These are phyloP conservation scores for Pteronotus mesoamericanus DNA, from an alignment of 2,797 vertebrate species.

Conservation along the genomic window DNA sequence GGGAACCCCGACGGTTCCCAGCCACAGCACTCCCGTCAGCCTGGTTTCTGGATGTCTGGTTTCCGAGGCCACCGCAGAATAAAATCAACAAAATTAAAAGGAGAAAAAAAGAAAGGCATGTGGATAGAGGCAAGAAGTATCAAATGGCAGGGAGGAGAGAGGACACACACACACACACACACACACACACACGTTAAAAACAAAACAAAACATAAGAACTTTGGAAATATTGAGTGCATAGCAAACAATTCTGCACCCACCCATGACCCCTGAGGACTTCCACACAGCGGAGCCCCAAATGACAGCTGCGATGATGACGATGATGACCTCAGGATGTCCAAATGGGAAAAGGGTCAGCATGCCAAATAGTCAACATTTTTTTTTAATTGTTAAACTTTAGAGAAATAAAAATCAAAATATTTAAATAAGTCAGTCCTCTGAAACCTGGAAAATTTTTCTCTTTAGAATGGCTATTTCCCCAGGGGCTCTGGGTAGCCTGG, in stretches of 20 bases:
- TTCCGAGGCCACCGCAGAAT: background rate
- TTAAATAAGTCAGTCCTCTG: background rate
- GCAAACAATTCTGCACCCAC: background rate
- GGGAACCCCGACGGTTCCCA: accelerated
- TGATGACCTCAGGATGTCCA: too few relatives aligned
- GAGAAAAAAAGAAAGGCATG: background rate
- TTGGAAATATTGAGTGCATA: too few relatives aligned
- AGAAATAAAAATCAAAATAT: background rate
- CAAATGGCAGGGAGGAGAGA: background rate
- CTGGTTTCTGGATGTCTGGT: background rate
- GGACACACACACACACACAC: background rate
- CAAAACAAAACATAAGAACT: background rate
- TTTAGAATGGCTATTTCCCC: background rate
- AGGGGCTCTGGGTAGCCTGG: background rate
- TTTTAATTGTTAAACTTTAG: background rate
- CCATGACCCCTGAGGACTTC: background rate
- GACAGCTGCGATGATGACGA: background rate
- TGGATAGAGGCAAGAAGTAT: background rate
- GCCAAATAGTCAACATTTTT: background rate
- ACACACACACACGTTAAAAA: background rate
- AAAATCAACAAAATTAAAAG: conserved; percentile 9
- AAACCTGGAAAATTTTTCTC: background rate
- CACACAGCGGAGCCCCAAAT: background rate
- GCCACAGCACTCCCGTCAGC: background rate
- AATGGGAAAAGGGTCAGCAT: background rate